These are phyloP conservation scores for Columba livia DNA, from an alignment of 2,113 vertebrate species.

Conservation along the genomic window DNA sequence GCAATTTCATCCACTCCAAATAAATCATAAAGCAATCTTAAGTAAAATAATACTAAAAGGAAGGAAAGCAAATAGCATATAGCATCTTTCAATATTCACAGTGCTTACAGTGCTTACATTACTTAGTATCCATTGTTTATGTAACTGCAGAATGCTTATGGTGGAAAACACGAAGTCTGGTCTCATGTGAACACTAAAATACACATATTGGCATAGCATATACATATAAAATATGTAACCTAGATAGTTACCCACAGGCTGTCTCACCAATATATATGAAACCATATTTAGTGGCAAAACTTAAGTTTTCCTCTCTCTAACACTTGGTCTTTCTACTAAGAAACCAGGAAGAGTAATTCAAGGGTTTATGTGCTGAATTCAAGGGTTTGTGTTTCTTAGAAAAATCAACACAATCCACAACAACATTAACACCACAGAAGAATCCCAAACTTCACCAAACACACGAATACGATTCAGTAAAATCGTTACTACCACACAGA, in stretches of 20 bases:
- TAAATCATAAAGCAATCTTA: neutral
- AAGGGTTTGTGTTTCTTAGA: neutral
- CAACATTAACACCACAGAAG: neutral
- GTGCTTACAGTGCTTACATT: too few relatives aligned
- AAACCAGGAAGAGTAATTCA: neutral
- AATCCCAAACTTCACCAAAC: neutral
- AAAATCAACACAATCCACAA: neutral
- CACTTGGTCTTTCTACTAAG: neutral
- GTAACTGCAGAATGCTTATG: neutral
- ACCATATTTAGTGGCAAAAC: neutral
- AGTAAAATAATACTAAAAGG: neutral
- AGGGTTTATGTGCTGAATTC: neutral
- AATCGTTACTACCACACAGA: neutral
- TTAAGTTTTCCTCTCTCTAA: neutral
- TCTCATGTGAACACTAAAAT: neutral
- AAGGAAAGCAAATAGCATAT: neutral
- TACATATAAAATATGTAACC: neutral
- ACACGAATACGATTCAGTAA: neutral
- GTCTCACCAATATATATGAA: neutral
- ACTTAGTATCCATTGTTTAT: neutral
- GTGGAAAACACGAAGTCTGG: neutral
- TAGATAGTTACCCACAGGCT: neutral
- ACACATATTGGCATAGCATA: fast-evolving
- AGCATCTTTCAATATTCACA: neutral
- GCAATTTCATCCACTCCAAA: neutral